These are phyloP conservation scores for Halisarca cf. caerulea DNA, from an alignment of 37 sponge, comb jelly and placozoan species.

Conservation along the genomic window DNA sequence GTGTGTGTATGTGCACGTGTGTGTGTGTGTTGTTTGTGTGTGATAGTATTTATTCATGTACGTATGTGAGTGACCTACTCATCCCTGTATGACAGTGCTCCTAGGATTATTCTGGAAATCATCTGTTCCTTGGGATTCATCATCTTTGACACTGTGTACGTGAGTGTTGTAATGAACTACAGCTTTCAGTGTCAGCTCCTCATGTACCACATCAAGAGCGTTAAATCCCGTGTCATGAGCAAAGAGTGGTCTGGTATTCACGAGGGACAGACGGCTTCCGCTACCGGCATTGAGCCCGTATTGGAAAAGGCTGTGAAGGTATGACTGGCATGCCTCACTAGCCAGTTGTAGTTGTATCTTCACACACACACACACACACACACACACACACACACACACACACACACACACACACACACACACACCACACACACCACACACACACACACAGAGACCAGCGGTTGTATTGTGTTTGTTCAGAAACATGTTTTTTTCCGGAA, in stretches of 20 bases:
- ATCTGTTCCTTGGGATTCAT: conserved; percentile 52
- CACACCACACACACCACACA: too few relatives aligned
- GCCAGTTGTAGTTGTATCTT: too few relatives aligned
- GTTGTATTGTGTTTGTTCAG: too few relatives aligned
- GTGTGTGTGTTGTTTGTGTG: not conserved
- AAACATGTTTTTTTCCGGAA: too few relatives aligned
- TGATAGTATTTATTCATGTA: too few relatives aligned
- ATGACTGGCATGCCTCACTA: too few relatives aligned
- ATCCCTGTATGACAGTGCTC: not conserved
- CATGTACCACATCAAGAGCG: conserved; percentile 63
- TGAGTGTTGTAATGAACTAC: conserved; percentile 78
- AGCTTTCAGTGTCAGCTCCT: conserved; percentile 82
- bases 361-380: too few relatives aligned
- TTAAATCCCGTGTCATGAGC: conserved; percentile 34
- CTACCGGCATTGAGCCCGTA: not conserved
- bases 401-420: too few relatives aligned
- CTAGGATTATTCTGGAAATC: not conserved
- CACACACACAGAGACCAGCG: too few relatives aligned
- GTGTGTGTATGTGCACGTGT: not conserved
- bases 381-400: too few relatives aligned
- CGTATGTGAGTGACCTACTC: not conserved
- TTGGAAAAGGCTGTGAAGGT: conserved; percentile 22
- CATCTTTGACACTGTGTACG: conserved; percentile 70
- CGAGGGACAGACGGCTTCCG: not conserved
- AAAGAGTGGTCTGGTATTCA: conserved; percentile 44